Evolutionary conservation across 1,140 invertebrate genomes (phyloP), one percentile per base, ranked within the genome.

Genomic region (Caenorhabditis inopinata): DNA sequence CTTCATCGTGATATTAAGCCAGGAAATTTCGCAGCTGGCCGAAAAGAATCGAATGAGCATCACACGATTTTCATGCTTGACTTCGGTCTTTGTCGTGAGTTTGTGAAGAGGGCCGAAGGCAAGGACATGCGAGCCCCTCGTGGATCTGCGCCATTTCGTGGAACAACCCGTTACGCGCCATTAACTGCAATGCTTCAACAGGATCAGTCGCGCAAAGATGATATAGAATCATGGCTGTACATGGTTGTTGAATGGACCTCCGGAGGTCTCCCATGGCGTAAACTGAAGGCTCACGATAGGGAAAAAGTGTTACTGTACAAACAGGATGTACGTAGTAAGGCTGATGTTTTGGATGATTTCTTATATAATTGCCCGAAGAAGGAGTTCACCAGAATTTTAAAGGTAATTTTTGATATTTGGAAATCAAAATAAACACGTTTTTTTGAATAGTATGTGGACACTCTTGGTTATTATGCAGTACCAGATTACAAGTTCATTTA

Each of bases 171-270:
- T 4, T 82, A 82, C 42, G 81, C 81, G 27, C 53, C 81, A 18
- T 11, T 82, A 23, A 62, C 81, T 18, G 77, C 77, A 6, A 78
- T 82, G 76, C 42, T 46, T 14, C 46, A 80, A n/a, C 35, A 49
- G 14, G 81, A 82, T 29, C 81, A 82, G 38, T 79, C 76, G 0
- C 21, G 81, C 16, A 82, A 82, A 45, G 81, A 82, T 42, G 81
- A 82, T 58, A 81, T 82, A 21, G 81, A 82, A 75, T 62, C 58
- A 1, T 82, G 81, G 81, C 45, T 82, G 18, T 82, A 82, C 45
- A 82, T 82, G 81, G 76, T 82, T 14, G 81, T 82, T 27, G 81
- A 82, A 53, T 82, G 81, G 81, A 82, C 81, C 16, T 80, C 78
- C n/a, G 81, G 77, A 23, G 53, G 80, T 32, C 62, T 82, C 7